These are phyloP conservation scores for Lepidothrix coronata DNA, from an alignment of 2,113 vertebrate genomes.

Conservation along the genomic window DNA sequence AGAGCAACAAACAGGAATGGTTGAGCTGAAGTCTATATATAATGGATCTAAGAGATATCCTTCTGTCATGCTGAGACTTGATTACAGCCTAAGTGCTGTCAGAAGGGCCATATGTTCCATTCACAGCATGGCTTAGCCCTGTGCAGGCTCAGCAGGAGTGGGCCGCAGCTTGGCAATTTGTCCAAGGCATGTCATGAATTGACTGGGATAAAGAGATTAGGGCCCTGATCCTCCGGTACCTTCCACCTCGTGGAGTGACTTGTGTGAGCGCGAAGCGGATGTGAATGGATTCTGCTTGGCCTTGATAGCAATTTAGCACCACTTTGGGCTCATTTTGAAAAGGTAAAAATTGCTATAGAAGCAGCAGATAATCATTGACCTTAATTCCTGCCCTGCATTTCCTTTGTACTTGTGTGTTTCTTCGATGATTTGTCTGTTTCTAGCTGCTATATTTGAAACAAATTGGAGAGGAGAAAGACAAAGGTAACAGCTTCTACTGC, in stretches of 20 bases:
- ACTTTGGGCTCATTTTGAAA: neutral
- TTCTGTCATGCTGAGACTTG: slow-evolving; percentile 32
- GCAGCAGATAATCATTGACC: slow-evolving; percentile 1
- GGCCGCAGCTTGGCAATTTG: neutral
- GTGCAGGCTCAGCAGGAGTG: neutral
- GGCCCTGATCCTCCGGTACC: neutral
- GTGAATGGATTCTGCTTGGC: neutral
- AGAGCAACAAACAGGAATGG: neutral
- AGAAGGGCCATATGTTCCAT: slow-evolving; percentile 22
- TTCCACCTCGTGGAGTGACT: neutral
- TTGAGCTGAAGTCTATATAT: neutral
- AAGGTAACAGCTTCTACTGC: neutral
- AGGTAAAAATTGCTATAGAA: slow-evolving; percentile 12
- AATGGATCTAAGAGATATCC: slow-evolving; percentile 25
- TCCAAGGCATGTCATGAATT: slow-evolving; percentile 24
- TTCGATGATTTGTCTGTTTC: neutral
- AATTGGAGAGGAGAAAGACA: neutral
- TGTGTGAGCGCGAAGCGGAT: neutral
- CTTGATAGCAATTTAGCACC: neutral
- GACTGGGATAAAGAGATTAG: slow-evolving; percentile 52
- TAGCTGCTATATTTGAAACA: neutral
- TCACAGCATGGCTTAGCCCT: slow-evolving; percentile 21
- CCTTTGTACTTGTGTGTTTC: neutral
- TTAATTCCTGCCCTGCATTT: neutral
- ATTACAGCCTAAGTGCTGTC: slow-evolving; percentile 49